Conservation (phyloP, 2,113 vertebrate genomes). For the Antigone vipio region DNA sequence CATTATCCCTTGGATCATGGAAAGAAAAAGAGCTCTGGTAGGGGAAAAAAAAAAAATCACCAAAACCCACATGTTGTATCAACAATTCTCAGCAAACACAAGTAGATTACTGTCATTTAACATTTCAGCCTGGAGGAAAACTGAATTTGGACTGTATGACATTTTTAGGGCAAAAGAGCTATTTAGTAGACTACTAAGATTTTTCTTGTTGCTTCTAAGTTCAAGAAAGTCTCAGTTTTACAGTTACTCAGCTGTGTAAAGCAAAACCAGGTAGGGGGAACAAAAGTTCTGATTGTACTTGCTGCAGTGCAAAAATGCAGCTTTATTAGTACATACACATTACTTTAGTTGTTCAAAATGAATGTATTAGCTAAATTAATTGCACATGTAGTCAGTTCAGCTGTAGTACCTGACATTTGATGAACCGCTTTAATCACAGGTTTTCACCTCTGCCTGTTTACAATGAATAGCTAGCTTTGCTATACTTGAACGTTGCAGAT, state of each 20-base stretch:
- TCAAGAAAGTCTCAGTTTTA: neutral
- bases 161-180: neutral
- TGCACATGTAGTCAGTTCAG: neutral
- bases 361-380: neutral
- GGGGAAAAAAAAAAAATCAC: neutral
- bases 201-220: neutral
- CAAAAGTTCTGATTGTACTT: neutral
- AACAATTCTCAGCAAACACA: neutral
- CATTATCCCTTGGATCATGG: neutral
- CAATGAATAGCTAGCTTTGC: neutral
- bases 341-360: neutral
- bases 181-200: neutral
- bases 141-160: neutral
- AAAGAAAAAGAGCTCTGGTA: neutral
- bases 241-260: neutral
- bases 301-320: neutral
- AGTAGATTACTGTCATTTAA: neutral
- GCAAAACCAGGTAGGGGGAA: rapidly evolving
- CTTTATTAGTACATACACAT: neutral
- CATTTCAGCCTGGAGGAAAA: neutral
- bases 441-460: neutral
- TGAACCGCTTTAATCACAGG: neutral
- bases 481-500: neutral
- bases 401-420: neutral
- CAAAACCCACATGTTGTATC: rapidly evolving